Percentiles rank a stretch among this genome's conserved stretches.
These are phyloP conservation scores for Chamaetylas fuelleborni DNA, from an alignment of 2,113 vertebrate species.

Conservation along the genomic window DNA sequence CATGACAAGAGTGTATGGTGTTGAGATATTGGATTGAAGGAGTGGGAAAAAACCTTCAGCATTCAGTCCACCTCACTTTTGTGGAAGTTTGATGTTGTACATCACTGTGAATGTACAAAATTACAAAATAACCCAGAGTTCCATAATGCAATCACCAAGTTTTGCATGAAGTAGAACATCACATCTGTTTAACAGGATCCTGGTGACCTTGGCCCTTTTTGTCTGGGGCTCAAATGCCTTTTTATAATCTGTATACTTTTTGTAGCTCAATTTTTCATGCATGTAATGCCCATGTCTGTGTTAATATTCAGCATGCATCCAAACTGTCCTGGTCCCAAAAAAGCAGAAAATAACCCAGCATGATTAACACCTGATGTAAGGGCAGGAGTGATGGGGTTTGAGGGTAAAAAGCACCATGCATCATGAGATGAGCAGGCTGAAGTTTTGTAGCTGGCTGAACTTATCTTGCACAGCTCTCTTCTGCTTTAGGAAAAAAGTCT, in stretches of 20 bases:
- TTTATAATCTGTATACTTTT: not conserved
- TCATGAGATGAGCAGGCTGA: not conserved
- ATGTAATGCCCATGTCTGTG: not conserved
- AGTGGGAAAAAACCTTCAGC: not conserved
- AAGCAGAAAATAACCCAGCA: not conserved
- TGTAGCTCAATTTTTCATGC: not conserved
- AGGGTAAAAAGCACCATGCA: rapidly evolving
- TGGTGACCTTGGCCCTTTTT: not conserved
- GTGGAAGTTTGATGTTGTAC: not conserved
- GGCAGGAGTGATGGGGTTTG: not conserved
- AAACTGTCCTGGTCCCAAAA: not conserved
- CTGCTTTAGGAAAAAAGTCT: not conserved
- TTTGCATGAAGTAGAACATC: not conserved
- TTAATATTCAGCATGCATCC: not conserved
- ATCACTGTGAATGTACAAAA: not conserved
- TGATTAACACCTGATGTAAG: not conserved
- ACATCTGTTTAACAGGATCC: not conserved
- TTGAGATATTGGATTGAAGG: not conserved
- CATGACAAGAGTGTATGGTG: not conserved
- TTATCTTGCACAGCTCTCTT: not conserved
- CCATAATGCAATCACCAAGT: not conserved
- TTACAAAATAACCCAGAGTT: not conserved
- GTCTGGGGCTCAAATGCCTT: not conserved
- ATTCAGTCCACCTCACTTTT: not conserved
- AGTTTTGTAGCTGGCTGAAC: not conserved